phyloP scores from a whole-genome alignment of 2,888 invertebrate genomes.

The Drosophila atripex region DNA sequence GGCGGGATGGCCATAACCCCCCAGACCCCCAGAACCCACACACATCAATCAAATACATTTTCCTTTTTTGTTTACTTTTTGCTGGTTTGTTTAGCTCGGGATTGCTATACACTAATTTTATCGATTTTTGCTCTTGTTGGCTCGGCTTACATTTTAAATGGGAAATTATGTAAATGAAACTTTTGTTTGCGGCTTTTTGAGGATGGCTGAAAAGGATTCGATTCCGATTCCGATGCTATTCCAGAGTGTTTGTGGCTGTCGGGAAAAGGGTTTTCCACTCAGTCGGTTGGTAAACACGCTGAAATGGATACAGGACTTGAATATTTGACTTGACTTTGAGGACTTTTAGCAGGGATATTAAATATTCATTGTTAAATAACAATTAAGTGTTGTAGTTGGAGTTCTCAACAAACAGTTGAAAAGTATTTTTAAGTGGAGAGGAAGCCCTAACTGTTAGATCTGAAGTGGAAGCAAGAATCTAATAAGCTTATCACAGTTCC shows the following conservation, averaged over 20 bases:
- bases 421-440: slow-evolving; percentile 3
- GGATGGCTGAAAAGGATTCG: slow-evolving; percentile 16
- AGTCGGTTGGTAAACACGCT: slow-evolving; percentile 9
- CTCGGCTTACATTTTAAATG: slow-evolving; percentile 58
- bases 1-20: neutral
- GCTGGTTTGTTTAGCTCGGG: slow-evolving; percentile 34
- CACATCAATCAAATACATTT: slow-evolving; percentile 70
- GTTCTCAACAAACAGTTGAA: neutral
- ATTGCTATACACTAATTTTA: slow-evolving; percentile 54
- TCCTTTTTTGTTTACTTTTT: slow-evolving; percentile 63
- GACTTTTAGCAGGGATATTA: neutral
- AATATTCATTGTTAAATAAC: neutral
- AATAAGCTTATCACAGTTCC: slow-evolving; percentile 1
- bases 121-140: slow-evolving; percentile 55
- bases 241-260: no score
- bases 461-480: neutral
- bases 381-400: neutral
- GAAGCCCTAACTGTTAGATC: neutral
- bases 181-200: slow-evolving; percentile 49
- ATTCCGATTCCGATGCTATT: slow-evolving; percentile 4
- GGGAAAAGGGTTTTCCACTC: slow-evolving; percentile 6
- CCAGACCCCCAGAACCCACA: slow-evolving; percentile 8
- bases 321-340: slow-evolving; percentile 12
- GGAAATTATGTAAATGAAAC: slow-evolving; percentile 67
- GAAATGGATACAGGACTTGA: slow-evolving; percentile 4